Evolutionary conservation across 2,888 invertebrate species (phyloP), one percentile per base, ranked within the genome.

Genomic region (Meghimatium bilineatum): DNA sequence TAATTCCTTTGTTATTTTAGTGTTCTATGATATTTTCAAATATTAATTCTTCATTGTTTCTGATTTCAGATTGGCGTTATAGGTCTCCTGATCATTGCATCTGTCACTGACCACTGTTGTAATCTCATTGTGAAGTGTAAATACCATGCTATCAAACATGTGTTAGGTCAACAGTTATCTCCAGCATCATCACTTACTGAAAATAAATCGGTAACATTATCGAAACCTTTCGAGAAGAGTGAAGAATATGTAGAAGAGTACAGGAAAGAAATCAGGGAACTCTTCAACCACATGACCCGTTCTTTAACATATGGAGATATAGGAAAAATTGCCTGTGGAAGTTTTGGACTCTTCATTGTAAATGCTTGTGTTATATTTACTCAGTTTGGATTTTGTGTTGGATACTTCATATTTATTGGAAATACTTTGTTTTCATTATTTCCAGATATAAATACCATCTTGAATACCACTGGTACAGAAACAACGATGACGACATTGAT

Each of bases 391-490:
- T 92, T 92, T 71, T 91, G 91, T 87, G 88, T 92, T 1, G 88
- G 86, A 20, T 93, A 93, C 86, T 92, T 90, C 85, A 92, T 93
- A 38, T 93, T 93, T 78, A 88, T 93, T 26, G 93, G 92, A 12
- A 93, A 93, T 83, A 92, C 93, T 0, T 80, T 93, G 20, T 84
- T 87, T 69, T 86, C 89, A 1, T 80, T 93, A 60, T 91, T 92
- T 86, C 92, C 92, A 34, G 78, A 69, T 26, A 78, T 38, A n/a
- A 85, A 80, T 60, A 76, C 77, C 32, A 85, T 60, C n/a, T 0
- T 83, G 52, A 44, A 6, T 10, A 29, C n/a, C 26, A 63, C 14
- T 44, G 78, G 8, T 23, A 71, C 52, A 36, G 20, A 52, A 34
- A 0, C 44, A 0, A 29, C 66, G 6, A 26, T 34, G 38, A 14